Conservation (phyloP, 2,113 vertebrate species). For the Orthonyx spaldingii region DNA sequence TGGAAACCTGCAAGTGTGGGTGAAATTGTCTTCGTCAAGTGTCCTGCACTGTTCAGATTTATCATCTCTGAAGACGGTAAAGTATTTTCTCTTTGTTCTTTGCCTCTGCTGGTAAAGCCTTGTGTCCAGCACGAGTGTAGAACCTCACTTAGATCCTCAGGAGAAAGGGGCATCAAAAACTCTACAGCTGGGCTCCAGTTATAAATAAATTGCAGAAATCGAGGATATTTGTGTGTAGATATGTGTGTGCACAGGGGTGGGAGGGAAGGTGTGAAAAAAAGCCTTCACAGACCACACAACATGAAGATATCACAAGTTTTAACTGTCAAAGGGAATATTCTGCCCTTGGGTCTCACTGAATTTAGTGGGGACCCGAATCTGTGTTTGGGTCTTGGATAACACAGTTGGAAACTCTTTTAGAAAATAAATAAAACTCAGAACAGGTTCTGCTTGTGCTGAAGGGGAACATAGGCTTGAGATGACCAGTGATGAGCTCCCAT, state of each 20-base stretch:
- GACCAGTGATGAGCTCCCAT: not conserved
- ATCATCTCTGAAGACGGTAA: conserved; percentile 88
- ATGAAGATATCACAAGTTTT: not conserved
- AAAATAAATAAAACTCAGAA: not conserved
- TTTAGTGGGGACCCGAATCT: not conserved
- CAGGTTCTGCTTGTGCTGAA: not conserved
- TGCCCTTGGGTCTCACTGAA: not conserved
- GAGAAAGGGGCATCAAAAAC: not conserved
- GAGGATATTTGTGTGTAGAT: not conserved
- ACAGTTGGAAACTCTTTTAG: not conserved
- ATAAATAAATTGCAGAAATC: not conserved
- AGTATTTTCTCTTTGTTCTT: not conserved
- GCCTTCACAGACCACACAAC: not conserved
- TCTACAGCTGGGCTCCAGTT: not conserved
- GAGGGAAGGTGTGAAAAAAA: not conserved
- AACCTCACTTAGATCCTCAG: not conserved
- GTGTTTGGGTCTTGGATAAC: not conserved
- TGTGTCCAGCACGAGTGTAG: not conserved
- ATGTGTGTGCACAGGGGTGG: fast-evolving
- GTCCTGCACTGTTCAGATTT: conserved; percentile 86
- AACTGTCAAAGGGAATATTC: not conserved
- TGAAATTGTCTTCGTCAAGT: conserved; percentile 85
- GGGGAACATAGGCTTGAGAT: not conserved
- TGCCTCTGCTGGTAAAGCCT: not conserved
- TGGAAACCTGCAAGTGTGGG: conserved; percentile 87